phyloP scores from a whole-genome alignment of 2,797 vertebrate species.

The Lutjanus campechanus region DNA sequence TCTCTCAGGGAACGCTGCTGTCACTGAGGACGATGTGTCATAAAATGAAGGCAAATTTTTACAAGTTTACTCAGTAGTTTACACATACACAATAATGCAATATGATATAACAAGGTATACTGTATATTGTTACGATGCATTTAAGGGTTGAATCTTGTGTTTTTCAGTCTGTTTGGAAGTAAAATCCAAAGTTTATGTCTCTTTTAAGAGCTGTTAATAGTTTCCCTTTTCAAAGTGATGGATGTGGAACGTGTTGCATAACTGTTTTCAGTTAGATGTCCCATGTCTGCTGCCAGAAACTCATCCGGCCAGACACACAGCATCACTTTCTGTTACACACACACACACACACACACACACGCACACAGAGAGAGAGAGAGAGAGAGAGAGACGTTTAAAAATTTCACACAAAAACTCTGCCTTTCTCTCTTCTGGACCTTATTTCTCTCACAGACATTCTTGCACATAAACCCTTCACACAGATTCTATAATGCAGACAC shows the following conservation, averaged over 20 bases:
- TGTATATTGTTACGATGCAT: background rate
- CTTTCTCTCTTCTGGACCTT: background rate
- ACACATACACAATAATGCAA: slow-evolving; percentile 1
- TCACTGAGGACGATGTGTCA: slow-evolving; percentile 69
- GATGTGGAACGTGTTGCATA: slow-evolving; percentile 42
- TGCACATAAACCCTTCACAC: background rate
- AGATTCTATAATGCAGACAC: background rate
- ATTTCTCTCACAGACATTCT: background rate
- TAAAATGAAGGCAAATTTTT: slow-evolving; percentile 61
- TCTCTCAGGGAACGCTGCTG: slow-evolving; percentile 71
- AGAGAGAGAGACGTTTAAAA: background rate
- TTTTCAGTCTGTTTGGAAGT: background rate
- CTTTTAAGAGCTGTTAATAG: slow-evolving; percentile 15
- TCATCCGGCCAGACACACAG: slow-evolving; percentile 24
- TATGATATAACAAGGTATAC: background rate
- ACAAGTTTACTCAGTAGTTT: slow-evolving; percentile 23
- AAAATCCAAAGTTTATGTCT: background rate
- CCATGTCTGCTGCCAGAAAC: slow-evolving; percentile 14
- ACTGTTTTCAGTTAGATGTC: slow-evolving; percentile 24
- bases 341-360: background rate
- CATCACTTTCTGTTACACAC: slow-evolving; percentile 2
- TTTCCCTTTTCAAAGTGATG: slow-evolving; percentile 35
- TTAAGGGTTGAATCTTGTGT: background rate
- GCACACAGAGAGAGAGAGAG: background rate
- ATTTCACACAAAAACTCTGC: background rate